These are phyloP conservation scores for Nibea coibor DNA, from an alignment of 2,113 vertebrate genomes.

Conservation along the genomic window DNA sequence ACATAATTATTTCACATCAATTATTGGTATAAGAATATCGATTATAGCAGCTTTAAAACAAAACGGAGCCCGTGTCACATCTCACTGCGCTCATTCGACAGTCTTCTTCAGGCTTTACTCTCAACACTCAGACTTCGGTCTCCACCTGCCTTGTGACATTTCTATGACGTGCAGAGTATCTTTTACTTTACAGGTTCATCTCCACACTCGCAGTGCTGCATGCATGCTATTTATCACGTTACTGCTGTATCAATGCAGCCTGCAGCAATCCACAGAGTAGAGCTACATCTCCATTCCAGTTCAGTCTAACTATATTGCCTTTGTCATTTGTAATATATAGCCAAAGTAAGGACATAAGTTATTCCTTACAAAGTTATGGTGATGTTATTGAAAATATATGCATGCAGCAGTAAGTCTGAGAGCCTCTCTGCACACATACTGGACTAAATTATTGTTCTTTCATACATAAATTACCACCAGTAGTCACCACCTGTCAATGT, in stretches of 20 bases:
- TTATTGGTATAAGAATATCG: background rate
- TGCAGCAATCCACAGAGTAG: background rate
- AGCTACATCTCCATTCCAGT: constrained; percentile 1
- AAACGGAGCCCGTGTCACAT: background rate
- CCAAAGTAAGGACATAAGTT: constrained; percentile 17
- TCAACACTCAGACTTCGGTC: constrained; percentile 6
- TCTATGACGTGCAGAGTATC: background rate
- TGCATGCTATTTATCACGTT: background rate
- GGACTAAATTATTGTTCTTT: constrained; percentile 22
- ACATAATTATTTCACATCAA: background rate
- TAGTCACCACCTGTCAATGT: constrained; percentile 16
- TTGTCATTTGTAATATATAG: constrained; percentile 9
- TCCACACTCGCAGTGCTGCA: background rate
- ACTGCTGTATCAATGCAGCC: background rate
- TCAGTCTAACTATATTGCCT: background rate
- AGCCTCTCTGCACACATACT: constrained; percentile 23
- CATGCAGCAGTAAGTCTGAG: constrained; percentile 28
- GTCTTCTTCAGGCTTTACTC: constrained; percentile 18
- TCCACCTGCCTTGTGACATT: constrained; percentile 9
- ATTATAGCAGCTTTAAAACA: background rate
- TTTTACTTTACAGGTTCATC: background rate
- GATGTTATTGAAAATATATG: constrained; percentile 5
- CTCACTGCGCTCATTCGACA: constrained; percentile 19
- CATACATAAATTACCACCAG: constrained; percentile 43
- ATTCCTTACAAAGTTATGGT: constrained; percentile 1